Base-by-base conservation (phyloP, 2,888 invertebrate species). In the Cantharis flavilabris region DNA sequence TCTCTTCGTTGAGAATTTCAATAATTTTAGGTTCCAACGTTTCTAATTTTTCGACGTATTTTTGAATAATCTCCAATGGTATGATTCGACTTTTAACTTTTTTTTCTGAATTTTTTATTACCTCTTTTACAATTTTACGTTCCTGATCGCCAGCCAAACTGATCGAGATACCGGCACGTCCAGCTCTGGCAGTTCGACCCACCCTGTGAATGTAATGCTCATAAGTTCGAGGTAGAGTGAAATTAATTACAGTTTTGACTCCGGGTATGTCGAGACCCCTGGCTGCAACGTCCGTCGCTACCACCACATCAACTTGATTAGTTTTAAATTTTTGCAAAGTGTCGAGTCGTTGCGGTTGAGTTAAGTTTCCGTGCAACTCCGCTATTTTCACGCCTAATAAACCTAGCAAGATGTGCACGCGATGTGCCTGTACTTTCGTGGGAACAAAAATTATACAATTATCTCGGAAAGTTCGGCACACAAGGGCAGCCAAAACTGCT, bases 191-290 rank as follows among this genome's bases (percentile, higher is more conserved):
- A 1, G 99, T 99, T 84, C 99, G 91, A 62, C 99, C 99, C 9
- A 99, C 97, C 87, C 95, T 92, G 89, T 99, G 99, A 83, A 99
- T 97, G 85, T 99, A 99, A 88, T 98, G 98, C 85, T 98, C 97
- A 18, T 98, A 88, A 0, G 97, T 96, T 65, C 96, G 94, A 0
- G 99, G 99, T 94, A 99, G 94, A 0, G 97, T 95, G 89, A 97
- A 98, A 89, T 99, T 99, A 67, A 99, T 93, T 5, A 98, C 98
- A 13, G 98, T 98, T 89, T 97, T 96, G 0, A 99, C 98, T 9
- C 97, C 98, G n/a, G 95, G 94, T 83, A 99, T 99, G 89, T 99
- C 99, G 69, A 99, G 90, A 84, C 99, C 98, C 82, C 88, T 83
- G 64, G 88, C 98, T 0, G 99, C 99, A 10, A 99, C 98, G 89